Percentiles rank a stretch among this genome's conserved stretches.
Conservation (phyloP, 2,113 vertebrate genomes). For the Erinaceus europaeus region DNA sequence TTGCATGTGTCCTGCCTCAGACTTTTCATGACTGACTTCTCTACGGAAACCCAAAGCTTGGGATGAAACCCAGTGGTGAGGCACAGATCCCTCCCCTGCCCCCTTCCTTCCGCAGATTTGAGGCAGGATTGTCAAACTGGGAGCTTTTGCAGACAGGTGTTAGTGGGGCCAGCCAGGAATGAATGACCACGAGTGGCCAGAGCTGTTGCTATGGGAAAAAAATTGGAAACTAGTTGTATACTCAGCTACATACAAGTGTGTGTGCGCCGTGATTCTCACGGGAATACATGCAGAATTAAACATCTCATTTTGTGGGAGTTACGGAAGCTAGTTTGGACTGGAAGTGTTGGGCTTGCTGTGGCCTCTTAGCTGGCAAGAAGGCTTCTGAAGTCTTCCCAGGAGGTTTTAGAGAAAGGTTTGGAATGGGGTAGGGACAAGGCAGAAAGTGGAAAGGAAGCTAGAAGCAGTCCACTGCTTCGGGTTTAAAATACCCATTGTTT, state of each 20-base stretch:
- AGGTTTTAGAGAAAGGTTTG: slow-evolving; percentile 36
- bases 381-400: neutral
- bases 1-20: too few relatives aligned
- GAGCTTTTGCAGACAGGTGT: too few relatives aligned
- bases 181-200: slow-evolving; percentile 56
- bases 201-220: slow-evolving; percentile 75
- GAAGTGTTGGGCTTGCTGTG: neutral
- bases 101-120: too few relatives aligned
- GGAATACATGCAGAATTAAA: slow-evolving; percentile 78
- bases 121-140: too few relatives aligned
- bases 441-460: neutral
- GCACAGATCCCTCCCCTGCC: too few relatives aligned
- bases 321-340: slow-evolving; percentile 27
- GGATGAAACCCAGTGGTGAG: neutral
- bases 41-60: neutral
- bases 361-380: neutral
- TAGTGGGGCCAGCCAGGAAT: neutral
- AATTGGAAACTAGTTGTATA: slow-evolving; percentile 74
- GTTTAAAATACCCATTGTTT: slow-evolving; percentile 55
- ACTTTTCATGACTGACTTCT: too few relatives aligned
- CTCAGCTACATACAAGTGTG: slow-evolving; percentile 67
- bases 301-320: slow-evolving; percentile 63
- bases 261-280: slow-evolving; percentile 81
- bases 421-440: neutral
- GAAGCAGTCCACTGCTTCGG: neutral